Percentiles rank a stretch among this genome's conserved stretches.
These are phyloP conservation scores for Syngnathus rostellatus DNA, from an alignment of 2,797 vertebrate species.

Conservation along the genomic window DNA sequence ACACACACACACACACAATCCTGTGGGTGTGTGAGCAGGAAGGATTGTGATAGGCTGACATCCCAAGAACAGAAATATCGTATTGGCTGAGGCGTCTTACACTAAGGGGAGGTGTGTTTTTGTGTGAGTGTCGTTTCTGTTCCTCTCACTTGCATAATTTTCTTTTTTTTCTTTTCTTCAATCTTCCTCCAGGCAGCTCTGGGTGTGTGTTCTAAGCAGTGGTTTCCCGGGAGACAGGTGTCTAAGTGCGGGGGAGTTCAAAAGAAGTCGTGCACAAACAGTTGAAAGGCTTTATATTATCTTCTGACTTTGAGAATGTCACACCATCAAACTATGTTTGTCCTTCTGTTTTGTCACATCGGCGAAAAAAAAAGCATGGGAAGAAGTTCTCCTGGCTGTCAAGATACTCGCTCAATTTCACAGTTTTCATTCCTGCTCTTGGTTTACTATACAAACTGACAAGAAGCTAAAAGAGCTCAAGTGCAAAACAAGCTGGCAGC, in stretches of 20 bases:
- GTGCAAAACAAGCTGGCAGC: not conserved
- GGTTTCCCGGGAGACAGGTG: slow-evolving; percentile 60
- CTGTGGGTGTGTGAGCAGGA: slow-evolving; percentile 55
- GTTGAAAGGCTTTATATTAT: slow-evolving; percentile 47
- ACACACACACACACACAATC: slow-evolving; percentile 23
- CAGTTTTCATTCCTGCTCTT: slow-evolving; percentile 1
- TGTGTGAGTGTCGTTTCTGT: too few relatives aligned
- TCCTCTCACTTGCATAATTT: not conserved
- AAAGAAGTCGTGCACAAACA: slow-evolving; percentile 36
- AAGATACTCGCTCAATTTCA: not conserved
- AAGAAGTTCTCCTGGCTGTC: not conserved
- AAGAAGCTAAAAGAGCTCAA: not conserved
- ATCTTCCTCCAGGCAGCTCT: slow-evolving; percentile 2
- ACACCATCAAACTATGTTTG: slow-evolving; percentile 18
- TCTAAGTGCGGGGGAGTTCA: slow-evolving; percentile 51
- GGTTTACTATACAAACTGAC: not conserved
- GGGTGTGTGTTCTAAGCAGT: slow-evolving; percentile 4
- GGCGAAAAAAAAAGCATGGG: not conserved
- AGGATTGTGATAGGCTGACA: slow-evolving; percentile 38
- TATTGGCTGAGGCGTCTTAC: slow-evolving; percentile 36
- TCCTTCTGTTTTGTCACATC: slow-evolving; percentile 25
- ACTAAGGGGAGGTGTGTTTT: not conserved
- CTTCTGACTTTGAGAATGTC: slow-evolving; percentile 6
- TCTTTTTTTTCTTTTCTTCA: too few relatives aligned
- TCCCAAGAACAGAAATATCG: slow-evolving; percentile 7